Percentiles rank a stretch among this genome's conserved stretches.
Conservation (phyloP, 2,888 invertebrate genomes). For the Agriotes lineatus region DNA sequence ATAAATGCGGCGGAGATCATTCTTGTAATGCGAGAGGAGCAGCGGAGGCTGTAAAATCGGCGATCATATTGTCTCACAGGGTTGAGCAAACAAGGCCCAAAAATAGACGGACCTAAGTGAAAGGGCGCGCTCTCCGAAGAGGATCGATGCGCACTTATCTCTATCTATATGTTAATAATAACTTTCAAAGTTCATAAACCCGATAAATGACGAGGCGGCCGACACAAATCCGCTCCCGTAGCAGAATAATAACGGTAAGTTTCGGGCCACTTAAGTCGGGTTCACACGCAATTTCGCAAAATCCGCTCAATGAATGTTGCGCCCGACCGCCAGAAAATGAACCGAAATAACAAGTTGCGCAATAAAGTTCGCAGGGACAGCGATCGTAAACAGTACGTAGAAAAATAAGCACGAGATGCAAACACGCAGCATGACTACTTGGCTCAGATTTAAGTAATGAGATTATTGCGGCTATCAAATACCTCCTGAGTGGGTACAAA, state of each 20-base stretch:
- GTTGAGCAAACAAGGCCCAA: neutral
- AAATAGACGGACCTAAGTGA: constrained; percentile 4
- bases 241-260: neutral
- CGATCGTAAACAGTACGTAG: constrained; percentile 7
- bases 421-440: neutral
- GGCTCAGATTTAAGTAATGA: constrained; percentile 10
- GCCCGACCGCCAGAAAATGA: neutral
- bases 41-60: neutral
- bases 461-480: constrained; percentile 14
- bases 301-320: constrained; percentile 1
- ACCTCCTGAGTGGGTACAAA: constrained; percentile 12
- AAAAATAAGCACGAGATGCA: constrained; percentile 13
- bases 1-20: neutral
- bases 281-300: constrained; percentile 2
- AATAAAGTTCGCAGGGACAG: constrained; percentile 1
- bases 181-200: constrained; percentile 21
- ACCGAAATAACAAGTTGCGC: constrained; percentile 17
- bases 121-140: constrained; percentile 5
- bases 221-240: neutral
- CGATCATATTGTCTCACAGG: neutral
- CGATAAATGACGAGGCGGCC: constrained; percentile 11
- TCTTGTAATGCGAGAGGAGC: neutral
- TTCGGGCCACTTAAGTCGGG: neutral
- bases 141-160: constrained; percentile 16
- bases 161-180: constrained; percentile 20